A percentile compares a stretch with the other conserved stretches of the same genome.
These are phyloP conservation scores for Colletes collaris DNA, from an alignment of 2,888 invertebrate genomes.

Conservation along the genomic window DNA sequence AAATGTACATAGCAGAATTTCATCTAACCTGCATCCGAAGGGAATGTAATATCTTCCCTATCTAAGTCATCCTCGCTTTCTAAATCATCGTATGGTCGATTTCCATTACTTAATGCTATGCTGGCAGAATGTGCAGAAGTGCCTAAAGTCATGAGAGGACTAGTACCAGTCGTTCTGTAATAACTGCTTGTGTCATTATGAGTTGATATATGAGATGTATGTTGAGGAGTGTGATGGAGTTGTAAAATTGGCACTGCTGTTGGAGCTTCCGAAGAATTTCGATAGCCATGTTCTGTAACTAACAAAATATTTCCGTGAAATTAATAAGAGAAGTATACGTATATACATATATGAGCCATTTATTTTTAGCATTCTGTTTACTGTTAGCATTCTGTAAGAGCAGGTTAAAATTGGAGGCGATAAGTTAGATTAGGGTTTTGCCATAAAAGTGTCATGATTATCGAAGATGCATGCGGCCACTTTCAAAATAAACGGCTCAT, in stretches of 20 bases:
- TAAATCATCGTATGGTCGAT: slow-evolving; percentile 90
- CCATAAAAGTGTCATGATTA: no score
- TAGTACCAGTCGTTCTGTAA: slow-evolving; percentile 85
- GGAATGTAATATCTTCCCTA: slow-evolving; percentile 93
- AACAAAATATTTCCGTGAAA: neutral
- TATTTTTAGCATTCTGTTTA: no score
- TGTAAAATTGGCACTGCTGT: slow-evolving; percentile 76
- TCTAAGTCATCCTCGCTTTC: slow-evolving; percentile 96
- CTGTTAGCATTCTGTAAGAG: no score
- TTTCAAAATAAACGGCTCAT: no score
- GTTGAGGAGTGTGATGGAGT: slow-evolving; percentile 75
- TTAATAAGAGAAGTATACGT: neutral
- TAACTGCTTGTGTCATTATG: slow-evolving; percentile 81
- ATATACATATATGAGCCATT: neutral
- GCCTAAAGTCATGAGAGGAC: slow-evolving; percentile 85
- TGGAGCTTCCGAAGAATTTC: slow-evolving; percentile 79
- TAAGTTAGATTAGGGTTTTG: no score
- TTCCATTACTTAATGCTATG: slow-evolving; percentile 86
- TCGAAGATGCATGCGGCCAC: no score
- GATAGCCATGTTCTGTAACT: slow-evolving; percentile 76
- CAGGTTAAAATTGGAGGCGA: no score
- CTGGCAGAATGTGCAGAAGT: slow-evolving; percentile 83
- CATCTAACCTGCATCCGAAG: slow-evolving; percentile 88
- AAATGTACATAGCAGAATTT: neutral
- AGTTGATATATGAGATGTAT: slow-evolving; percentile 75